phyloP scores from a whole-genome alignment of 1,140 invertebrate species.

The Bombus haemorrhoidalis region DNA sequence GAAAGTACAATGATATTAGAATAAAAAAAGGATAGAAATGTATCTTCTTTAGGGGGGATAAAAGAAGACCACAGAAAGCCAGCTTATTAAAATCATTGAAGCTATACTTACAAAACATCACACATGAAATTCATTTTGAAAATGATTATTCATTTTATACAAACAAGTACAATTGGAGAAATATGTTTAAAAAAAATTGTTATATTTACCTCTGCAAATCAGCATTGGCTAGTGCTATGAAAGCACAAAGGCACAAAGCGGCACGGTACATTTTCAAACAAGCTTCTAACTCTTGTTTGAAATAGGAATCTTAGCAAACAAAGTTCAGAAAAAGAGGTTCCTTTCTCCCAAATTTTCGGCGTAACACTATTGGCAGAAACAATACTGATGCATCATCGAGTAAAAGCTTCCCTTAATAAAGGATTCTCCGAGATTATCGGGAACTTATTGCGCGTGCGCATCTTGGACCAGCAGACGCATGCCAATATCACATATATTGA shows the following conservation, averaged over 20 bases:
- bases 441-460: neutral
- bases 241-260: slow-evolving; percentile 40
- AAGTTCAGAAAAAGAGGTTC: neutral
- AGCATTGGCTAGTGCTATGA: slow-evolving; percentile 55
- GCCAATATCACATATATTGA: too few relatives aligned
- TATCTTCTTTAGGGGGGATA: too few relatives aligned
- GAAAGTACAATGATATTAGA: neutral
- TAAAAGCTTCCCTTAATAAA: slow-evolving; percentile 3
- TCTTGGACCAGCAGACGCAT: neutral
- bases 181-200: neutral
- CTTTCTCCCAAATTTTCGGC: neutral
- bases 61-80: neutral
- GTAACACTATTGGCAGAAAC: neutral
- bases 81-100: neutral
- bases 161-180: neutral
- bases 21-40: neutral
- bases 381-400: neutral
- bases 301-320: neutral
- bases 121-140: neutral
- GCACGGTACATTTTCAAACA: slow-evolving; percentile 63
- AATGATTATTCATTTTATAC: neutral
- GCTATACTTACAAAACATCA: neutral
- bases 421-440: neutral
- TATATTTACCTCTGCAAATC: slow-evolving; percentile 65
- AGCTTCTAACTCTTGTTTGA: neutral